Evolutionary conservation across 2,113 vertebrate genomes (phyloP), one percentile per base, ranked within the genome.

Genomic region (rat (Rattus norvegicus)): DNA sequence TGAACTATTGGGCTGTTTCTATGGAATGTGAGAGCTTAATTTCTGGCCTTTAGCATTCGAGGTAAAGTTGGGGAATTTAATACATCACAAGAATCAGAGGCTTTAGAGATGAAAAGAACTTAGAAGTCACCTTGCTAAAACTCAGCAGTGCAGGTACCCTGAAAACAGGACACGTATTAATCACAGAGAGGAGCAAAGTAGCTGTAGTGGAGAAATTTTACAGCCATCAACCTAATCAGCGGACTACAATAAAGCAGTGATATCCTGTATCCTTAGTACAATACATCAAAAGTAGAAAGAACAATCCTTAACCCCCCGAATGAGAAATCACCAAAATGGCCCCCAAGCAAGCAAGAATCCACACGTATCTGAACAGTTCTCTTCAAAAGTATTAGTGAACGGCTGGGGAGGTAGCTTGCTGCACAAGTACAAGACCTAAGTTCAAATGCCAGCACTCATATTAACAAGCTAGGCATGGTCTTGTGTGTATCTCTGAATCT

Each of bases 21-120:
- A 90, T 75, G 47, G 93, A 95, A 84, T 65, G 30, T 24, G 19
- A 47, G 47, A 72, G 47, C 17, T 96, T 94, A 95, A 76, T 79
- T 95, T 85, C 81, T 91, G 72, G 36, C 54, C 95, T 84, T 96
- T 92, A 97, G 90, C 93, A 72, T 76, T 83, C 24, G 96, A 93
- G 70, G 88, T 91, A 77, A 94, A 95, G 70, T 47, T 76, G 95
- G 39, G 76, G 0, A 93, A 95, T 73, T 81, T 93, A 92, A 77
- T 86, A 88, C 4, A 95, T 65, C 59, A 94, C 92, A 59, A 13
- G 54, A 85, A 10, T 76, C 24, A 86, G 69, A 86, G 75, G 80
- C 39, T 97, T 95, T 73, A 86, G 59, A 92, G 52, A 65, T 88
- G 52, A 86, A 96, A 97, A 89, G n/a, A 52, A 67, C 54, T 80